Conservation (phyloP, 2,888 invertebrate species). For the Eristalis arbustorum region DNA sequence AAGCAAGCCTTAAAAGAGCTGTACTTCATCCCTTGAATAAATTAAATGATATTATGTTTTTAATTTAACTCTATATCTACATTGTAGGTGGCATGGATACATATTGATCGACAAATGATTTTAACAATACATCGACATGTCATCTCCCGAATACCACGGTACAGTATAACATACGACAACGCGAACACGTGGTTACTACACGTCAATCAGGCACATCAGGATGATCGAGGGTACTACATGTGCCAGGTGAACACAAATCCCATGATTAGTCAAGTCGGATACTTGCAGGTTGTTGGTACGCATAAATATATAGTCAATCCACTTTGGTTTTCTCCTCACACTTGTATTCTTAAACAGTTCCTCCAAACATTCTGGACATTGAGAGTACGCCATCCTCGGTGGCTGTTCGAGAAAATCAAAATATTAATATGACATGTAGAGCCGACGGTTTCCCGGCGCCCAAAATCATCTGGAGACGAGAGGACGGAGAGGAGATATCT, state of each 20-base stretch:
- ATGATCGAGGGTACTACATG: slow-evolving; percentile 90
- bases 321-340: not conserved
- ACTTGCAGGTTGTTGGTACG: slow-evolving; percentile 94
- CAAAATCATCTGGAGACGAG: slow-evolving; percentile 95
- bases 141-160: slow-evolving; percentile 93
- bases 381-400: slow-evolving; percentile 95
- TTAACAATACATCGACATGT: slow-evolving; percentile 95
- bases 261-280: slow-evolving; percentile 97
- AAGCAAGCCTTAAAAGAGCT: too few species aligned
- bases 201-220: slow-evolving; percentile 94
- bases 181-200: slow-evolving; percentile 95
- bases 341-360: slow-evolving; percentile 84
- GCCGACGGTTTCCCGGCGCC: slow-evolving; percentile 95
- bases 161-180: slow-evolving; percentile 94
- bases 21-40: too few species aligned
- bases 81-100: slow-evolving; percentile 94
- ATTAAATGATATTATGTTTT: too few species aligned
- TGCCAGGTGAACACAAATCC: slow-evolving; percentile 91
- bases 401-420: slow-evolving; percentile 95
- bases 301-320: not conserved
- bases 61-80: not conserved
- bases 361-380: slow-evolving; percentile 94
- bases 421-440: slow-evolving; percentile 94
- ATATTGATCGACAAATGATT: slow-evolving; percentile 96
- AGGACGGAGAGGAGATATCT: slow-evolving; percentile 92